A percentile compares a stretch with the other conserved stretches of the same genome.
Evolutionary conservation across 2,113 vertebrate species (phyloP).

Genomic region (Dromiciops gliroides): DNA sequence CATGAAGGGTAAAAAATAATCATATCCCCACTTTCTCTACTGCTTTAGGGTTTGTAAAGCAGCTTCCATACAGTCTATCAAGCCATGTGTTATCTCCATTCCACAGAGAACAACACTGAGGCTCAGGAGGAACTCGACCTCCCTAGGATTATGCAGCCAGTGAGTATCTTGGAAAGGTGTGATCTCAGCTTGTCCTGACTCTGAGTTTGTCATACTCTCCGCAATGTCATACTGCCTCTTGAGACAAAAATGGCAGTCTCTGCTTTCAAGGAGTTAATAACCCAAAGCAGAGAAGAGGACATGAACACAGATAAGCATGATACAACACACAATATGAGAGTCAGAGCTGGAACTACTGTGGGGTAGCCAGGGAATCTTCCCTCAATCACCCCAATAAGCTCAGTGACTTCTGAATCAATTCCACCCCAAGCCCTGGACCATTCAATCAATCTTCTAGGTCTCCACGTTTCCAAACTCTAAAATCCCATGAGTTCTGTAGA

Average conservation of each 20-base stretch:
- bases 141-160: background rate
- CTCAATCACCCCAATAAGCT: background rate
- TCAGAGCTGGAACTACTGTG: background rate
- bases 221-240: background rate
- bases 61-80: background rate
- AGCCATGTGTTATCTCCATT: background rate
- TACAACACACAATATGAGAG: background rate
- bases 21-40: background rate
- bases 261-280: background rate
- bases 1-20: background rate
- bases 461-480: background rate
- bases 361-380: background rate
- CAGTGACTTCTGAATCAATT: background rate
- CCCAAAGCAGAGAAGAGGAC: background rate
- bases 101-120: background rate
- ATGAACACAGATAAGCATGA: background rate
- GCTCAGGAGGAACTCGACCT: background rate
- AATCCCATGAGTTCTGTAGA: background rate
- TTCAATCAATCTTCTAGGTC: background rate
- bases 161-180: background rate
- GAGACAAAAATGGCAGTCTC: background rate
- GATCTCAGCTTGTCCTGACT: conserved; percentile 17
- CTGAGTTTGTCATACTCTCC: background rate
- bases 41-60: background rate
- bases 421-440: background rate